phyloP scores from a whole-genome alignment of 37 sponge, comb jelly and placozoan species.

The Cliona cf. orientalis region DNA sequence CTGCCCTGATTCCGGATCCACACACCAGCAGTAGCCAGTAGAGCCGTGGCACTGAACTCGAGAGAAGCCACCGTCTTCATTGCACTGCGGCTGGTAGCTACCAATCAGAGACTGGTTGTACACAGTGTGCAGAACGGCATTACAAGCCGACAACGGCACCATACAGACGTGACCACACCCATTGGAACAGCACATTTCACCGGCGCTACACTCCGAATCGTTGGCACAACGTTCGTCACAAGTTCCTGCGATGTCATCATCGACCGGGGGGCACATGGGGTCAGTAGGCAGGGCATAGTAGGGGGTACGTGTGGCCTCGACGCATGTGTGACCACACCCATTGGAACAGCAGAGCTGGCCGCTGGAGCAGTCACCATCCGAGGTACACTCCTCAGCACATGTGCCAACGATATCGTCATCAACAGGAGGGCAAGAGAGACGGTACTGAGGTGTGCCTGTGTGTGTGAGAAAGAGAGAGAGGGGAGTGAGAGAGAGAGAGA shows the following conservation, averaged over 20 bases:
- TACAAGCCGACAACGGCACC: constrained; percentile 10
- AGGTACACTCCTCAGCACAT: constrained; percentile 41
- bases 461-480: no score
- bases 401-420: constrained; percentile 21
- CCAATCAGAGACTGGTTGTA: constrained; percentile 14
- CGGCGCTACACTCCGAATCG: not conserved
- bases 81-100: constrained; percentile 39
- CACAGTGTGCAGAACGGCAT: not conserved
- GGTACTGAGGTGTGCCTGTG: not conserved
- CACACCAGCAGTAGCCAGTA: constrained; percentile 63
- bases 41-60: constrained; percentile 48
- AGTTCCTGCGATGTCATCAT: constrained; percentile 12
- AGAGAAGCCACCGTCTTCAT: constrained; percentile 51
- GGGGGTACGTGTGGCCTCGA: constrained; percentile 24
- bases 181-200: constrained; percentile 72
- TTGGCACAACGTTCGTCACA: constrained; percentile 35
- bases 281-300: constrained; percentile 30
- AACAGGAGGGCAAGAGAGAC: constrained; percentile 32
- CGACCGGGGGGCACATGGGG: constrained; percentile 26
- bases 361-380: constrained; percentile 33
- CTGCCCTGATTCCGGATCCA: constrained; percentile 29
- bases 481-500: no score
- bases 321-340: constrained; percentile 64
- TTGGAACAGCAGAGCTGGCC: constrained; percentile 55
- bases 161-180: constrained; percentile 71